Percentiles rank a stretch among this genome's conserved stretches.
Evolutionary conservation across 2,888 invertebrate species (phyloP).

Genomic region (Acleris sparsana): DNA sequence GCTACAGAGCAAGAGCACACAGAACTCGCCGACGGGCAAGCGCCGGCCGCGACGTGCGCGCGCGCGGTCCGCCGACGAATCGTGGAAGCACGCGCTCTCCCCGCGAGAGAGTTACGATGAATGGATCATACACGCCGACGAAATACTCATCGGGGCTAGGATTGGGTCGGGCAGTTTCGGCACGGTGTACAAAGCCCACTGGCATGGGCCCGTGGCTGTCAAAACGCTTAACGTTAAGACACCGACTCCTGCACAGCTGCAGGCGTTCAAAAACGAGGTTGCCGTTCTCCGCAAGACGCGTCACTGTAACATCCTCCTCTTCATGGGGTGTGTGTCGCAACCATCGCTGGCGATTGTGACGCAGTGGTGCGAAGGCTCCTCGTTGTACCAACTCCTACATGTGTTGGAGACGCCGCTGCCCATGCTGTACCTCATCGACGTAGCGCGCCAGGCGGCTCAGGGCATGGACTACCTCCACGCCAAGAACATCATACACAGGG

Average conservation of each 20-base stretch:
- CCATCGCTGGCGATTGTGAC: constrained; percentile 98
- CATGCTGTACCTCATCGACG: constrained; percentile 95
- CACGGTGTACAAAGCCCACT: constrained; percentile 98
- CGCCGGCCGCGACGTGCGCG: constrained; percentile 92
- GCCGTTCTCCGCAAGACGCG: constrained; percentile 96
- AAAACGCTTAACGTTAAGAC: constrained; percentile 99
- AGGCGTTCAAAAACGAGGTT: constrained; percentile 98
- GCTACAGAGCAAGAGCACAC: constrained; percentile 77
- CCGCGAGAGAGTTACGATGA: constrained; percentile 98
- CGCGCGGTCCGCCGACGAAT: constrained; percentile 96
- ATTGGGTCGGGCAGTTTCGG: constrained; percentile 99
- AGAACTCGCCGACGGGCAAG: constrained; percentile 96
- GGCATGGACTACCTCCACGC: constrained; percentile 99
- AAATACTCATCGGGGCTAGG: constrained; percentile 94
- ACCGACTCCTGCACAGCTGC: constrained; percentile 96
- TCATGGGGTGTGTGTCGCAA: constrained; percentile 99
- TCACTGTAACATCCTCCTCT: constrained; percentile 98
- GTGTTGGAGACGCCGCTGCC: constrained; percentile 97
- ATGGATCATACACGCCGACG: constrained; percentile 98
- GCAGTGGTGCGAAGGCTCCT: constrained; percentile 99
- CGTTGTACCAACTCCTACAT: constrained; percentile 98
- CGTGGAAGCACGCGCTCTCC: constrained; percentile 91
- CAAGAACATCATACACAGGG: constrained; percentile 98
- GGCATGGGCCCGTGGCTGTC: constrained; percentile 99
- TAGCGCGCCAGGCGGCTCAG: constrained; percentile 98